These are phyloP conservation scores for Hydrolagus affinis DNA, from an alignment of 2,113 vertebrate genomes.

Conservation along the genomic window DNA sequence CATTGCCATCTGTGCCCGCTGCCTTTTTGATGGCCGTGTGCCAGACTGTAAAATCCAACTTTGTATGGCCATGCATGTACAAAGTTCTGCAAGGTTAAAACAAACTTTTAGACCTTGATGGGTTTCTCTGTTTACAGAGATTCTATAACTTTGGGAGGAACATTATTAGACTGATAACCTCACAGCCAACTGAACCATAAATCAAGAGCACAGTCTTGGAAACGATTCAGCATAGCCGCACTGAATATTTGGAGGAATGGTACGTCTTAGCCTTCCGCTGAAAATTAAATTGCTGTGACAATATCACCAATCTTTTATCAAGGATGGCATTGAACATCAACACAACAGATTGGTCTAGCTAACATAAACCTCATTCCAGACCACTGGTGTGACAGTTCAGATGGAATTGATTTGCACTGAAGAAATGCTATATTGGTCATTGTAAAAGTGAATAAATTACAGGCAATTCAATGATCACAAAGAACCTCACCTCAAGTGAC, in stretches of 20 bases:
- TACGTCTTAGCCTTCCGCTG: background rate
- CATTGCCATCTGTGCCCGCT: slow-evolving; percentile 80
- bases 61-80: slow-evolving; percentile 79
- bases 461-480: too few relatives aligned
- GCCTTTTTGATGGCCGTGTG: slow-evolving; percentile 80
- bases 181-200: background rate
- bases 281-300: background rate
- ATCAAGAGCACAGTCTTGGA: background rate
- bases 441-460: too few relatives aligned
- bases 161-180: too few relatives aligned
- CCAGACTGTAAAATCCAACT: slow-evolving; percentile 83
- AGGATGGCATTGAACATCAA: background rate
- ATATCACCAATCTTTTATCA: background rate
- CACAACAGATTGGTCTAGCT: background rate
- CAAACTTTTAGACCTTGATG: slow-evolving; percentile 41
- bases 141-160: background rate
- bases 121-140: background rate
- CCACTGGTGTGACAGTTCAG: too few relatives aligned
- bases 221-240: too few relatives aligned
- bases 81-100: slow-evolving; percentile 67
- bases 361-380: background rate
- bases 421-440: too few relatives aligned
- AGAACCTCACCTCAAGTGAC: too few relatives aligned
- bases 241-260: too few relatives aligned
- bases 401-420: too few relatives aligned